Conservation (phyloP, 2,888 invertebrate genomes). For the Microplitis manilae region DNA sequence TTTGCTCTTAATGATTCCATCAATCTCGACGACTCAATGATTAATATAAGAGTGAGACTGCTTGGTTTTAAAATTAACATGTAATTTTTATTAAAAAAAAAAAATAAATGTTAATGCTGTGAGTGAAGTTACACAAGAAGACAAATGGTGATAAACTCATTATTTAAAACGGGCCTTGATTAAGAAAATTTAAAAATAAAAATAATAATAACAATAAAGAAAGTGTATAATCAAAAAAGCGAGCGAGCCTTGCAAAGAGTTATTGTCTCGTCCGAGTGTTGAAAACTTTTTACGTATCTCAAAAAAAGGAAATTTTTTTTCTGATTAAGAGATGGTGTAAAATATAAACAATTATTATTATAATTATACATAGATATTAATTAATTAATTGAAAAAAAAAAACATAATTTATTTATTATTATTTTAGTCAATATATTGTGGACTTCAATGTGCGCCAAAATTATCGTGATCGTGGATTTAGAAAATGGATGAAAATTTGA, state of each 20-base stretch:
- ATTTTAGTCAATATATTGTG: constrained; percentile 24
- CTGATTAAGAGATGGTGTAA: background rate
- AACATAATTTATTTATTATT: constrained; percentile 25
- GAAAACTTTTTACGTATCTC: constrained; percentile 32
- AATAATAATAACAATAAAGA: constrained; percentile 17
- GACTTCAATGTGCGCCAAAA: constrained; percentile 31
- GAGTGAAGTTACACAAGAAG: background rate
- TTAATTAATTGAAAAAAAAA: constrained; percentile 30
- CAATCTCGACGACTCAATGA: constrained; percentile 20
- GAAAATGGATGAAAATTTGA: constrained; percentile 27
- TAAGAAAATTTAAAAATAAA: constrained; percentile 6
- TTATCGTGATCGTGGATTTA: constrained; percentile 1
- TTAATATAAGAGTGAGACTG: constrained; percentile 6
- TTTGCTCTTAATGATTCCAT: constrained; percentile 14
- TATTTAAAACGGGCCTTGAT: constrained; percentile 24
- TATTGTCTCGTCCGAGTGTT: constrained; percentile 40
- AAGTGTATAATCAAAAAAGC: constrained; percentile 36
- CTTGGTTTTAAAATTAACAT: background rate
- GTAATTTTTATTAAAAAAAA: background rate
- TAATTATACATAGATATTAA: constrained; percentile 16
- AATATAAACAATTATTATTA: constrained; percentile 27
- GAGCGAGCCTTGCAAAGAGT: constrained; percentile 37
- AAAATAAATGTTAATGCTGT: background rate
- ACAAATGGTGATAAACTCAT: constrained; percentile 27
- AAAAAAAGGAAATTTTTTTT: background rate